These are phyloP conservation scores for Embidobia sp. DNA, from an alignment of 2,888 invertebrate species.

Conservation along the genomic window DNA sequence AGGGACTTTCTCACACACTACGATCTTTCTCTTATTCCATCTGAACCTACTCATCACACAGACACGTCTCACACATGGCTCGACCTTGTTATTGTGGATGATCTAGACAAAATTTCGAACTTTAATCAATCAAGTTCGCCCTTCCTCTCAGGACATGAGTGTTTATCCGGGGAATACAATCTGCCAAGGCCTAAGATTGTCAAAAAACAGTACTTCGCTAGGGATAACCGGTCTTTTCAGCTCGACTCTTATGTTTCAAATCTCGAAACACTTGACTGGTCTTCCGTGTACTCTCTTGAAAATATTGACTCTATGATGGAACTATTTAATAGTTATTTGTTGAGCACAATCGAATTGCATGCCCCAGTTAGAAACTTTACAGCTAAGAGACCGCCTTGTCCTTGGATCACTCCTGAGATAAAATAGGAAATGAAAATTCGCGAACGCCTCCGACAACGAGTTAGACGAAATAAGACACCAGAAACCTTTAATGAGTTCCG, in stretches of 20 bases:
- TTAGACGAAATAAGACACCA: neutral
- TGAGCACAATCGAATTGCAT: neutral
- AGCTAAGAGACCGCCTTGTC: conserved; percentile 4
- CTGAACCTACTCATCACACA: conserved; percentile 5
- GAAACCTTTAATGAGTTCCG: neutral
- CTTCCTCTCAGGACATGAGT: neutral
- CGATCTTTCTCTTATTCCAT: neutral
- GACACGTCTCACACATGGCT: neutral
- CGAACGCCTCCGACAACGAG: neutral
- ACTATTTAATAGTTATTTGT: neutral
- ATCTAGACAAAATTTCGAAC: neutral
- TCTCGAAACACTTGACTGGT: neutral
- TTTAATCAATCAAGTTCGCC: neutral
- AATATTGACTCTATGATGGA: neutral
- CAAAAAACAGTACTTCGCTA: neutral
- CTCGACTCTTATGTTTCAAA: neutral
- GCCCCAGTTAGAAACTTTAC: neutral
- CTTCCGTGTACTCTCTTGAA: neutral
- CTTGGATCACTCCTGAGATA: neutral
- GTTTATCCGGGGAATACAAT: neutral
- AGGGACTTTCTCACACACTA: no score
- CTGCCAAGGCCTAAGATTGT: neutral
- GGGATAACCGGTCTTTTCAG: neutral
- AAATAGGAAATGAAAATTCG: neutral
- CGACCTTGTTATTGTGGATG: neutral